Base-by-base conservation (phyloP, 2,113 vertebrate species). In the Dendropsophus ebraccatus region DNA sequence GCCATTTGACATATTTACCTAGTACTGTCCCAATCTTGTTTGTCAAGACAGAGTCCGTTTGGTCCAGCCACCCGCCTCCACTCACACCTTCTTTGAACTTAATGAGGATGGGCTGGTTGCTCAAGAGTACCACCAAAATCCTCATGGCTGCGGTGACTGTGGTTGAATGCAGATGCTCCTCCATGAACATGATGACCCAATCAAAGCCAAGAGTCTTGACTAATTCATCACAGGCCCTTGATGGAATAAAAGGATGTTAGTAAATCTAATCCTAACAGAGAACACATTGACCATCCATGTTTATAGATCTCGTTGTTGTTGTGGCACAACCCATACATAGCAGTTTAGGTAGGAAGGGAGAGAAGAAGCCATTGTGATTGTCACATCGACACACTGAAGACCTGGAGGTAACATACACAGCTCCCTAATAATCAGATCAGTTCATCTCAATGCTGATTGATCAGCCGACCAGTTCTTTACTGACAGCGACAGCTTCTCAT, bases 21-120 rank as follows among this genome's bases (percentile, higher is more conserved):
- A 99, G 94, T 58, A 99, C 98, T 1, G 97, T 98, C 56, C 98
- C 98, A 0, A 99, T 99, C 92, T 99, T 99, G 78, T 99, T 99
- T 82, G 97, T 98, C 85, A 99, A 92, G 87, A 99, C 98, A 7
- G 98, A 96, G 90, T 99, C 98, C 0, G 98, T 99, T 92, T 99
- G 98, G 88, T 99, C 98, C 0, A 99, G 95, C 98, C 98, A 99
- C 67, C 98, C 98, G 41, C 98, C 98, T 0, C 98, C 98, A 13
- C 94, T 95, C 87, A 98, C 93, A 1, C 98, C 98, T 92, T 99
- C 98, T 83, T 97, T 99, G 89, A 99, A 99, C 88, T 97, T 97
- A 86, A 95, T 90, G 17, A 98, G 96, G 89, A 97, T 96, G 79
- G 96, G 73, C 89, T 96, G 97, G 91, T 96, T 98, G 87, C 97